Evolutionary conservation across 2,113 vertebrate genomes (phyloP).

Genomic region (Atlantisia rogersi): DNA sequence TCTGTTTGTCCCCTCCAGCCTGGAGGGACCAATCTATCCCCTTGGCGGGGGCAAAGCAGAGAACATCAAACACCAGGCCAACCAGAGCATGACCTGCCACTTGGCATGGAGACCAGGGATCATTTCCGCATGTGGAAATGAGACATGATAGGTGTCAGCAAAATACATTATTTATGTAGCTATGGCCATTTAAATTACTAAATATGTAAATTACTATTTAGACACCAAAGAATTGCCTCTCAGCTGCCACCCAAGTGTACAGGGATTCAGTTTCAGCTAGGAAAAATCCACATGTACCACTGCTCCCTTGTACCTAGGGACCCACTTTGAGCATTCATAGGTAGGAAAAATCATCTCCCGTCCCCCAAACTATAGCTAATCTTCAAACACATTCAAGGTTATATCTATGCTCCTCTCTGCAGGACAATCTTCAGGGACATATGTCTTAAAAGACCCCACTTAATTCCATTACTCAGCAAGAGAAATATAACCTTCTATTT

Average conservation of each 20-base stretch:
- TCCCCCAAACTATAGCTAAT: not conserved
- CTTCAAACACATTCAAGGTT: not conserved
- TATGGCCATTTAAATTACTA: conserved; percentile 11
- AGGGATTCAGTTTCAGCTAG: conserved; percentile 22
- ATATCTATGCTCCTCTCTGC: not conserved
- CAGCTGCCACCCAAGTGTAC: not conserved
- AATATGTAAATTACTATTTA: not conserved
- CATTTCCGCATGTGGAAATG: not conserved
- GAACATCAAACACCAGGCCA: not conserved
- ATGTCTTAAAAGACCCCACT: not conserved
- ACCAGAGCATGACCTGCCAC: not conserved
- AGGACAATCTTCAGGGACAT: not conserved
- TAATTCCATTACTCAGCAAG: not conserved
- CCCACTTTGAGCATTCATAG: not conserved
- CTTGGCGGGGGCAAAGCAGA: not conserved
- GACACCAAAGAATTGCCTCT: not conserved
- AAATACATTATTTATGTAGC: conserved; percentile 15
- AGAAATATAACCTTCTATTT: not conserved
- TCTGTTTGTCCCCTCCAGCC: not conserved
- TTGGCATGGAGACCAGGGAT: not conserved
- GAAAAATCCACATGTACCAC: not conserved
- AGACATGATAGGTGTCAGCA: not conserved
- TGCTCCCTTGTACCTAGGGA: not conserved
- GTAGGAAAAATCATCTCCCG: not conserved
- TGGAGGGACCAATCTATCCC: not conserved